Conservation (phyloP, 2,888 invertebrate species). For the Amblyjoppa proteus region DNA sequence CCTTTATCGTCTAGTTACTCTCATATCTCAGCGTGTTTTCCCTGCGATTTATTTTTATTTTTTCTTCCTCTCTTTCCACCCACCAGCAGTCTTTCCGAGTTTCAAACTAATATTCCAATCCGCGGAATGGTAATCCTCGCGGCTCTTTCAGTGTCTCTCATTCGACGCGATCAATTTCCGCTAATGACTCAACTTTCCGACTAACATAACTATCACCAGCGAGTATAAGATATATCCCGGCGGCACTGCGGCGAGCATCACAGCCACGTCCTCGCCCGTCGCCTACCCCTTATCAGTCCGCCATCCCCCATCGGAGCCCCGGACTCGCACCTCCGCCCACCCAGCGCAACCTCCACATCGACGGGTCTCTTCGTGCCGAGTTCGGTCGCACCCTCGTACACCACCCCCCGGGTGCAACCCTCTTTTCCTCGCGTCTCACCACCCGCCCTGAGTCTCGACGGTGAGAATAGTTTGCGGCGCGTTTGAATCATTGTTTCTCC, state of each 20-base stretch:
- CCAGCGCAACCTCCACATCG: conserved; percentile 33
- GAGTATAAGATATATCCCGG: not conserved
- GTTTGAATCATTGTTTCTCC: conserved; percentile 77
- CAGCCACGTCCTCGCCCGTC: conserved; percentile 55
- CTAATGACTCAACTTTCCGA: conserved; percentile 73
- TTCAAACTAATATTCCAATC: conserved; percentile 70
- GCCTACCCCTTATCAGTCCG: conserved; percentile 56
- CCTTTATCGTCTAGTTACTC: conserved; percentile 6
- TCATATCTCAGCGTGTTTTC: conserved; percentile 20
- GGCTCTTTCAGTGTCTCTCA: conserved; percentile 64
- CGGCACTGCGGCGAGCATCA: conserved; percentile 24
- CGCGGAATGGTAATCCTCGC: conserved; percentile 62
- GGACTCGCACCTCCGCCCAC: conserved; percentile 17
- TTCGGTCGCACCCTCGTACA: conserved; percentile 44
- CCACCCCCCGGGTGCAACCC: conserved; percentile 36
- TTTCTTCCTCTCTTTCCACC: not conserved
- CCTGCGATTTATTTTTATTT: conserved; percentile 24
- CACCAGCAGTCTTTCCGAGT: conserved; percentile 49
- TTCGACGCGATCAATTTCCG: conserved; percentile 72
- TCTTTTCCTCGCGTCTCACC: conserved; percentile 42
- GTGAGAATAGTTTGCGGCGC: conserved; percentile 66
- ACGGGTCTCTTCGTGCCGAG: conserved; percentile 12
- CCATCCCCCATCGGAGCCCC: conserved; percentile 29
- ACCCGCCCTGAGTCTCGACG: conserved; percentile 37
- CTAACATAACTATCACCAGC: conserved; percentile 51